Base-by-base conservation (phyloP, 2,113 vertebrate species). In the Tragelaphus imberbis region DNA sequence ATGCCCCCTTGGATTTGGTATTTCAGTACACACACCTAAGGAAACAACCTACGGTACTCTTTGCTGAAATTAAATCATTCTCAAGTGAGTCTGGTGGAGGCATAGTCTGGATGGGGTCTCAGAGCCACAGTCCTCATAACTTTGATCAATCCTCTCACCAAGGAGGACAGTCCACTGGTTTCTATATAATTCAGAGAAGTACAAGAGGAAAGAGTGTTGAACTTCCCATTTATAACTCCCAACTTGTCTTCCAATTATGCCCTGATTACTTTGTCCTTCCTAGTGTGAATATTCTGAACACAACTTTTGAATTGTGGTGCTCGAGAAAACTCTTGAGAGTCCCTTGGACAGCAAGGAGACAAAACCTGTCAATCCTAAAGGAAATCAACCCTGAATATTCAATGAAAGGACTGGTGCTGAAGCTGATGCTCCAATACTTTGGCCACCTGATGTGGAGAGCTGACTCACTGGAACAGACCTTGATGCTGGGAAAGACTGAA, bases 1-100 rank as follows among this genome's bases (percentile, higher is more conserved):
- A 36, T 61, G 30, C 6, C 47, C 65, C 65, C 47, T 79, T 40
- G 30, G 65, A 15, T 90, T 82, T 65, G 85, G 11, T 28, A 89
- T 65, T 65, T 90, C 68, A 82, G n/a, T 21, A 63, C 13, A 56
- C 6, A 36, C 12, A 63, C 4, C 30, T 44, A n/a, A 14, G 53
- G n/a, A 89, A 81, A 93, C 0, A 49, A 3, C 27, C 4, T 40
- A 56, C 28, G 23, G 23, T 4, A 61, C 61, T 75, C 53, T 85
- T 30, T 40, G 58, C 40, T 91, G 77, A 93, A 93, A 65, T 53
- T 51, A 90, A 96, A 40, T 88, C 44, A 88, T 30, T n/a, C n/a
- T 65, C 9, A 53, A 91, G 63, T 28, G 4, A 30, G 21, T 40
- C 71, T 44, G 16, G 9, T 16, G 4, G 53, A 65, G 44, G 17